Evolutionary conservation across 2,888 invertebrate species (phyloP).

Genomic region (Cactoblastis cactorum): DNA sequence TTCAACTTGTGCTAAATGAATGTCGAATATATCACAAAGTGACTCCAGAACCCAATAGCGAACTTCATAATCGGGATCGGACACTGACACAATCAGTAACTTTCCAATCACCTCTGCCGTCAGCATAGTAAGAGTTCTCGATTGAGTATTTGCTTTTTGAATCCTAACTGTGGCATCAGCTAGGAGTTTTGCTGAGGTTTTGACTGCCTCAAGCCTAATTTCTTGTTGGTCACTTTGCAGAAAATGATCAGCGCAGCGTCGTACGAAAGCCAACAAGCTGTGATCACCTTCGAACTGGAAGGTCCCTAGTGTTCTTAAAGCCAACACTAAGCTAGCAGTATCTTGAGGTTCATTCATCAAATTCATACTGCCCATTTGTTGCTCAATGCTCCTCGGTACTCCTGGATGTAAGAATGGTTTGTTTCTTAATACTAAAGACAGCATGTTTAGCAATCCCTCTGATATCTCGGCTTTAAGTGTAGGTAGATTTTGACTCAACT

Average conservation of each 20-base stretch:
- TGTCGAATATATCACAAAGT: slow-evolving; percentile 94
- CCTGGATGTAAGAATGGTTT: slow-evolving; percentile 91
- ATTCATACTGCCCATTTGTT: slow-evolving; percentile 68
- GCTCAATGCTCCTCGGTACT: slow-evolving; percentile 82
- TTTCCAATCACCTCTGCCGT: slow-evolving; percentile 93
- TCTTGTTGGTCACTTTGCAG: slow-evolving; percentile 94
- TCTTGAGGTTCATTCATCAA: slow-evolving; percentile 82
- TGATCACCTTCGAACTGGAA: slow-evolving; percentile 94
- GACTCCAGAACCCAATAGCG: slow-evolving; percentile 95
- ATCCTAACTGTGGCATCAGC: slow-evolving; percentile 87
- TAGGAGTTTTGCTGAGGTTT: slow-evolving; percentile 93
- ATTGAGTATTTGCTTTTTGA: slow-evolving; percentile 80
- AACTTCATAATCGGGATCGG: slow-evolving; percentile 97
- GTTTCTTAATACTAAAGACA: slow-evolving; percentile 94
- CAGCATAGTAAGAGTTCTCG: slow-evolving; percentile 91
- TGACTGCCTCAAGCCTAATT: slow-evolving; percentile 93
- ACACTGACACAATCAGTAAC: slow-evolving; percentile 94
- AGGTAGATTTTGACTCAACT: slow-evolving; percentile 93
- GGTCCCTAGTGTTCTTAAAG: slow-evolving; percentile 93
- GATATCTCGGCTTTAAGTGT: slow-evolving; percentile 93
- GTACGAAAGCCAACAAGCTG: slow-evolving; percentile 93
- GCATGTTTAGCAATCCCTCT: slow-evolving; percentile 93
- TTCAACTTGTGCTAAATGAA: slow-evolving; percentile 97
- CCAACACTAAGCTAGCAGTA: slow-evolving; percentile 91
- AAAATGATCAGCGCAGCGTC: slow-evolving; percentile 94